Base-by-base conservation (phyloP, 2,113 vertebrate genomes). In the Chamaetylas fuelleborni region DNA sequence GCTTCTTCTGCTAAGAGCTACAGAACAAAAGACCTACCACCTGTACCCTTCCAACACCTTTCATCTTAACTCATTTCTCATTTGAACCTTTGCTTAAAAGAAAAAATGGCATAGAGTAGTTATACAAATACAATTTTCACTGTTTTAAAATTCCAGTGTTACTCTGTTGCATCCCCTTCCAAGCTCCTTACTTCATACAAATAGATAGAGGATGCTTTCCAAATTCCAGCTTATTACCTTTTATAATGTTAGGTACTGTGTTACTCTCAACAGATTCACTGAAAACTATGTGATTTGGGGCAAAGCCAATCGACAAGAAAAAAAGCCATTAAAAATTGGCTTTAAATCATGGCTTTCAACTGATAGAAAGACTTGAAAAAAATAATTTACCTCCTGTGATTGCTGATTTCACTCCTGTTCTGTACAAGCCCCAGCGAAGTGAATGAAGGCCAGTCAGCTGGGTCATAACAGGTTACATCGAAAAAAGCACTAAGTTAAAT, bases 241-340 rank as follows among this genome's bases (percentile, higher is more conserved):
- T 95, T 94, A 92, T 90, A 89, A 95, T 79, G 77, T 90, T 83
- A 97, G 93, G 67, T 90, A 92, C 84, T 79, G 48, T 94, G 88
- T 86, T 94, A 93, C 90, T 97, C 96, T 96, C 94, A 88, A 93
- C 85, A 95, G 93, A 97, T 89, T 96, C 95, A 83, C 85, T 81
- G 74, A 86, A 93, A 96, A 45, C 6, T 3, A 96, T 76, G 93
- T 64, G 87, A 88, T 74, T 90, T 97, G 97, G 93, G 89, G 43
- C 83, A 60, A 88, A 94, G 95, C 96, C 97, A 97, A 82, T 76
- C 29, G 45, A 81, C 26, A 31, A 58, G 31, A 8, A 36, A 69
- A 93, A 90, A 65, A 86, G 72, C 47, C 90, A 96, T 90, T 95
- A 92, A 70, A 96, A 95, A 90, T 6, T 84, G 82, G 79, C 88